Conservation (phyloP, 1,140 invertebrate genomes). For the Samia ricini region DNA sequence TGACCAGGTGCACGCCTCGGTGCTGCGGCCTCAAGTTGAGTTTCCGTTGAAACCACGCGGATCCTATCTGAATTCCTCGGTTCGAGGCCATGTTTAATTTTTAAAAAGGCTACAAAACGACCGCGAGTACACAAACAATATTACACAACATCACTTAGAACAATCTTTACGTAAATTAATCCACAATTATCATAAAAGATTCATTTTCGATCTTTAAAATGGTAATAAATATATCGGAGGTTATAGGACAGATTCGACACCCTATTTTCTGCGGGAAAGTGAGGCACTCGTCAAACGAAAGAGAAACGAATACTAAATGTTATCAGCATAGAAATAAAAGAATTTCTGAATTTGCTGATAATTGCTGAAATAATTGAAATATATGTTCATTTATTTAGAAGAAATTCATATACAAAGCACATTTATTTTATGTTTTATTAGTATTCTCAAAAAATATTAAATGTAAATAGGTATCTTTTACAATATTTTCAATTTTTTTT, state of each 20-base stretch:
- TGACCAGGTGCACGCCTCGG: conserved; percentile 95
- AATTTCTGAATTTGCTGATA: no score
- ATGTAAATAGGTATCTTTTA: no score
- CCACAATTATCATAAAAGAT: conserved; percentile 78
- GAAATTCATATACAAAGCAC: background rate
- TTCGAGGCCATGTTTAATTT: conserved; percentile 90
- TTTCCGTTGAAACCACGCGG: conserved; percentile 98
- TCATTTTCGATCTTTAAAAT: conserved; percentile 76
- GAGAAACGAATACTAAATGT: conserved; percentile 66
- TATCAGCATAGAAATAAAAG: conserved; percentile 51
- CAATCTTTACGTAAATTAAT: conserved; percentile 71
- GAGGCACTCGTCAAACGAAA: conserved; percentile 73
- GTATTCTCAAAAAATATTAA: no score
- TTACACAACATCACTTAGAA: conserved; percentile 77
- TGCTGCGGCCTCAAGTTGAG: conserved; percentile 96
- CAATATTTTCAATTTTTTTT: background rate
- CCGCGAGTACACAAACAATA: conserved; percentile 72
- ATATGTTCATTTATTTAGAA: background rate
- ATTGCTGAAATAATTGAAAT: background rate
- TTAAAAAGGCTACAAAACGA: conserved; percentile 74
- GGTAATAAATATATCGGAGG: conserved; percentile 76
- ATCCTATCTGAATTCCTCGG: conserved; percentile 93
- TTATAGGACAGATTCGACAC: conserved; percentile 78
- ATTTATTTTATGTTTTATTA: background rate
- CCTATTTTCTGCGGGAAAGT: conserved; percentile 78